Evolutionary conservation across 2,113 vertebrate species (phyloP).

Genomic region (Apodemus sylvaticus): DNA sequence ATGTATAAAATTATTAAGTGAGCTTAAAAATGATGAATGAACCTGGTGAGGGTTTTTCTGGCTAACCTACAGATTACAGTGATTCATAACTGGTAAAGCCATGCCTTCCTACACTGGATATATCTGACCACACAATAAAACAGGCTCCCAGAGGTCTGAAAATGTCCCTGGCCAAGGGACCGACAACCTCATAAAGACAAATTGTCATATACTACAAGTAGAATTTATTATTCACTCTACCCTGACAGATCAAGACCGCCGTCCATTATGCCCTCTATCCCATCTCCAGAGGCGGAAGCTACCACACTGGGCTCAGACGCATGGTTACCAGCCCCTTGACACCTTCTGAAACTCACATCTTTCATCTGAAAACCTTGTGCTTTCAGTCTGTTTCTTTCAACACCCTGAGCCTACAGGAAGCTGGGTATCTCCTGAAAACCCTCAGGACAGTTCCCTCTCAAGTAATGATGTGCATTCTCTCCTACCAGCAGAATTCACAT

Average conservation of each 20-base stretch:
- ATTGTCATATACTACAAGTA: not conserved
- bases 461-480: not conserved
- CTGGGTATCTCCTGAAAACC: not conserved
- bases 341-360: not conserved
- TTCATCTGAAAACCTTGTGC: not conserved
- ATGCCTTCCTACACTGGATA: not conserved
- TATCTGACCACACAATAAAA: not conserved
- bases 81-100: not conserved
- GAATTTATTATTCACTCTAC: not conserved
- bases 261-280: not conserved
- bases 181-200: not conserved
- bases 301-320: not conserved
- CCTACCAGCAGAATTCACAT: not conserved
- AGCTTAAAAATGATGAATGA: not conserved
- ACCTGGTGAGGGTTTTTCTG: not conserved
- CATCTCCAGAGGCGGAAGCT: not conserved
- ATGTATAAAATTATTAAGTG: not conserved
- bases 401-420: not conserved
- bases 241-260: not conserved
- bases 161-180: not conserved
- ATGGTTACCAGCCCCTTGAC: too few species aligned
- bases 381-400: not conserved
- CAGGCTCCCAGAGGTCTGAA: not conserved
- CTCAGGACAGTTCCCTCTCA: not conserved
- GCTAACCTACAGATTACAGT: not conserved